A percentile compares a stretch with the other conserved stretches of the same genome.
Evolutionary conservation across 2,797 vertebrate genomes (phyloP).

Genomic region (Parambassis ranga): DNA sequence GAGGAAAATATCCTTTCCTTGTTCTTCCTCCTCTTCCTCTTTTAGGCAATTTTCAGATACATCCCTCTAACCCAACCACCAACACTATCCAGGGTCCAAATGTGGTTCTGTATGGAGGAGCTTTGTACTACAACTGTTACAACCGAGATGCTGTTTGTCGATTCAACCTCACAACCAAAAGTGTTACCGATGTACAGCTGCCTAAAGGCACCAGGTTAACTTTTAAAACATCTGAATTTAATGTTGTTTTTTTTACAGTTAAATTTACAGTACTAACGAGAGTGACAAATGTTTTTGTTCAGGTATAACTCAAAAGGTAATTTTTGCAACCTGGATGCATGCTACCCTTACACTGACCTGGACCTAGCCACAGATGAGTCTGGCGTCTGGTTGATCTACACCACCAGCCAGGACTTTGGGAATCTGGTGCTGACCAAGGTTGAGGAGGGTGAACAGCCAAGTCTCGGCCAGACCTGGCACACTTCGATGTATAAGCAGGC

Average conservation of each 20-base stretch:
- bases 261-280: no score
- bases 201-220: conserved; percentile 66
- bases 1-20: no score
- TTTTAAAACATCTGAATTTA: no score
- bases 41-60: conserved; percentile 58
- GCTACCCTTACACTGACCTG: conserved; percentile 72
- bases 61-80: conserved; percentile 69
- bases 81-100: conserved; percentile 81
- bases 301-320: conserved; percentile 74
- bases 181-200: conserved; percentile 51
- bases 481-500: conserved; percentile 73
- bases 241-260: no score
- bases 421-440: conserved; percentile 75
- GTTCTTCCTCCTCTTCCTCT: neutral
- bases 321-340: conserved; percentile 65
- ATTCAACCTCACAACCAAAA: conserved; percentile 69
- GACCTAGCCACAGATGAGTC: conserved; percentile 80
- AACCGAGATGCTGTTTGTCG: conserved; percentile 66
- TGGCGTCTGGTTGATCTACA: conserved; percentile 76
- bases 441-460: neutral
- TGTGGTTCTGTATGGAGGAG: conserved; percentile 64
- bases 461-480: conserved; percentile 61
- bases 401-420: conserved; percentile 66
- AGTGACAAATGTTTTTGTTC: no score
- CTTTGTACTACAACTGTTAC: conserved; percentile 81